Percentiles rank a stretch among this genome's conserved stretches.
These are phyloP conservation scores for Chelonoidis abingdonii DNA, from an alignment of 2,113 vertebrate species.

Conservation along the genomic window DNA sequence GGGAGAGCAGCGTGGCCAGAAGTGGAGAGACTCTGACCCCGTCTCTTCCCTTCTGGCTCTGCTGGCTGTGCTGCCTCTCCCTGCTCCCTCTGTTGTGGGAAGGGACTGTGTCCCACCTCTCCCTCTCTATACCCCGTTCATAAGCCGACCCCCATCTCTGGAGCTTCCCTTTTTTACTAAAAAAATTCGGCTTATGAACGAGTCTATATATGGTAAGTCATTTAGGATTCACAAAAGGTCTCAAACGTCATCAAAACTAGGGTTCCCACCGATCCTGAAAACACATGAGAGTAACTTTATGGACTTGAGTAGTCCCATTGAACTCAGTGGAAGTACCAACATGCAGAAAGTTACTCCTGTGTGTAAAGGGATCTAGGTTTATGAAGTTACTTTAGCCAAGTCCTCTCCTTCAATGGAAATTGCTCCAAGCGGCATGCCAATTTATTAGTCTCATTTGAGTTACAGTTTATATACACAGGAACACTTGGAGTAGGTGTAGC, in stretches of 20 bases:
- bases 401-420: background rate
- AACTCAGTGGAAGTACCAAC: background rate
- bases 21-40: no score
- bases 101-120: no score
- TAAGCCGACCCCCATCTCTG: no score
- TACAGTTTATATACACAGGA: background rate
- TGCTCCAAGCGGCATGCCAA: background rate
- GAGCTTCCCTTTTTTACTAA: no score
- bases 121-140: no score
- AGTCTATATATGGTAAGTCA: background rate
- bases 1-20: no score
- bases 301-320: background rate
- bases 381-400: background rate
- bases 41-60: no score
- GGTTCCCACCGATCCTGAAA: background rate
- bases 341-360: background rate
- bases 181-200: no score
- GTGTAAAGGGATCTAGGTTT: background rate
- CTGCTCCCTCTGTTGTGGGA: no score
- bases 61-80: no score
- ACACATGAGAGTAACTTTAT: background rate
- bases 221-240: background rate
- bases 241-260: slow-evolving; percentile 24
- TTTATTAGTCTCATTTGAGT: slow-evolving; percentile 33
- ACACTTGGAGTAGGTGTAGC: background rate